Evolutionary conservation across 2,888 invertebrate species (phyloP).

Genomic region (Chrysina gloriosa): DNA sequence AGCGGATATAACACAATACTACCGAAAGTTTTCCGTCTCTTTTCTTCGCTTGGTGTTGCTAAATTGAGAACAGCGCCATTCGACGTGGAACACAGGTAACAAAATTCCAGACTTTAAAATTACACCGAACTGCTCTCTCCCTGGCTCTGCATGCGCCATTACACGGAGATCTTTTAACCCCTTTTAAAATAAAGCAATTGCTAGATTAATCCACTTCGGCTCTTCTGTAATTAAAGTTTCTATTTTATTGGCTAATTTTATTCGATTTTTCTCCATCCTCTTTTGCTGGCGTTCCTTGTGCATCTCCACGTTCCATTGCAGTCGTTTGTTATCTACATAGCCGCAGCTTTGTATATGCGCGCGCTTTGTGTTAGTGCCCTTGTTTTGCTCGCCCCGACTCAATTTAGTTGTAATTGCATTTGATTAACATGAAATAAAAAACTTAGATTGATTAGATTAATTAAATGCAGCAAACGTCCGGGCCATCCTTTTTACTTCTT

Average conservation of each 20-base stretch:
- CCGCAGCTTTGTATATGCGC: conserved; percentile 1
- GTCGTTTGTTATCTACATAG: conserved; percentile 23
- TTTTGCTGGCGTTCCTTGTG: conserved; percentile 18
- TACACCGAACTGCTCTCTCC: conserved; percentile 1
- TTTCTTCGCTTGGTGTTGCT: background rate
- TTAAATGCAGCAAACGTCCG: background rate
- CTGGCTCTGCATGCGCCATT: background rate
- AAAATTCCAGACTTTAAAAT: conserved; percentile 15
- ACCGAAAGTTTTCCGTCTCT: conserved; percentile 9
- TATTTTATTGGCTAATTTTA: conserved; percentile 33
- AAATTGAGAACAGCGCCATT: conserved; percentile 1
- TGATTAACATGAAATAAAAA: conserved; percentile 4
- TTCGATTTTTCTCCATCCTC: conserved; percentile 1
- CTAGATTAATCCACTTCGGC: conserved; percentile 41
- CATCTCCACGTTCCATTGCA: background rate
- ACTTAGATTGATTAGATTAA: conserved; percentile 5
- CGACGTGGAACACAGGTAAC: conserved; percentile 3
- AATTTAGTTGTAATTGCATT: conserved; percentile 27
- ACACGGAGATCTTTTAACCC: conserved; percentile 20
- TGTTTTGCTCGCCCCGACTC: background rate
- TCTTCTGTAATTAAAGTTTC: conserved; percentile 38
- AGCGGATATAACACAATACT: background rate
- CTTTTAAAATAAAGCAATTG: conserved; percentile 43
- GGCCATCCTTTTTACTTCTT: background rate
- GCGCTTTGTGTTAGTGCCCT: background rate